These are phyloP conservation scores for Drosophila planitibia DNA, from an alignment of 2,888 invertebrate genomes.

Conservation along the genomic window DNA sequence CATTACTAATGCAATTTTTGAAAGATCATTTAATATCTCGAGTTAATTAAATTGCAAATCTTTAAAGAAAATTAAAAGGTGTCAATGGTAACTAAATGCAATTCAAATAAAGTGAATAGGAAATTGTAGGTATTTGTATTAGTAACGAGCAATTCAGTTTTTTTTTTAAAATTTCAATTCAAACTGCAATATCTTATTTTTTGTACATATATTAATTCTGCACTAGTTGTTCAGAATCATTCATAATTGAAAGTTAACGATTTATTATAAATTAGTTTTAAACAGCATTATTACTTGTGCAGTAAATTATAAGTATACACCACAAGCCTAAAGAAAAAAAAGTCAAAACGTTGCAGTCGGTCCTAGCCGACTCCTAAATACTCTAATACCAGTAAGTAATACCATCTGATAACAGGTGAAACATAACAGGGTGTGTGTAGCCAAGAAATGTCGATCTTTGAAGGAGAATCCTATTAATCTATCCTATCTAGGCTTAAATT, in stretches of 20 bases:
- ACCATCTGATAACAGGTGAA: not conserved
- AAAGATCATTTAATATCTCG: not conserved
- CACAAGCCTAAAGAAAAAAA: not conserved
- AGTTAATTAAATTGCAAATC: not conserved
- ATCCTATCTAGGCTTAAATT: no score
- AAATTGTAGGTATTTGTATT: not conserved
- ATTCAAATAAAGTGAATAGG: not conserved
- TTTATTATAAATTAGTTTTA: not conserved
- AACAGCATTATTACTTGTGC: not conserved
- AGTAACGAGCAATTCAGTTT: not conserved
- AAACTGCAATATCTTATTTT: not conserved
- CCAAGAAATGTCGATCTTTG: not conserved
- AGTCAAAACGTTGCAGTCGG: not conserved
- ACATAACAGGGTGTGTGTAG: not conserved
- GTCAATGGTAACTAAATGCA: not conserved
- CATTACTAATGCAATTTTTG: no score
- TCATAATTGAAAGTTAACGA: not conserved
- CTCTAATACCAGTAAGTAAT: not conserved
- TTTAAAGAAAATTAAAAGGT: not conserved
- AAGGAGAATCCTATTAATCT: not conserved
- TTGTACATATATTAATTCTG: not conserved
- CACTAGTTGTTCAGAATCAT: not conserved
- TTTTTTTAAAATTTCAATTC: not conserved
- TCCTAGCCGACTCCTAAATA: not conserved
- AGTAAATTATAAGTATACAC: not conserved